Evolutionary conservation across 2,888 invertebrate species (phyloP), one percentile per base, ranked within the genome.

Genomic region (Spilosoma lubricipeda): DNA sequence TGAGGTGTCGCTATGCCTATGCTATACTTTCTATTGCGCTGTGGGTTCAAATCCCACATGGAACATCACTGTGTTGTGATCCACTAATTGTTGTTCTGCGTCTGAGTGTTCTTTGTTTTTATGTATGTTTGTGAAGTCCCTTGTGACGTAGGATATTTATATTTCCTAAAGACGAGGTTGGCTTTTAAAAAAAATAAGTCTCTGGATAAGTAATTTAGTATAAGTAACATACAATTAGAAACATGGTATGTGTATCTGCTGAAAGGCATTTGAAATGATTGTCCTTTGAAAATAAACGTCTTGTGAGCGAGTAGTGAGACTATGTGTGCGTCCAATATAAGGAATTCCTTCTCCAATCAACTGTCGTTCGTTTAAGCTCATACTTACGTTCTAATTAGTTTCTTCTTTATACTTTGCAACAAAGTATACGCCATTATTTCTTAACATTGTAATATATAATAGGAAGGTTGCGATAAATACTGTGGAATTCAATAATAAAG

Each of bases 351-450:
- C 20, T 45, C 52, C 36, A 66, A 39, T 56, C 48, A 39, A 66
- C 66, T 68, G 18, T 63, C 18, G 30, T 30, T 36, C 52, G 30
- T 45, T 59, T 64, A 15, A 70, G 39, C 42, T 13, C 8, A n/a
- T 56, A n/a, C 52, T 56, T 56, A n/a, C 52, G n/a, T 20, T 67
- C 56, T 59, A 59, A 67, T 67, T 72, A 39, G 56, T 59, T 13
- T 56, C 27, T 27, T 59, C 67, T 30, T 9, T 0, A n/a, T 68
- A 67, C 59, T 68, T 72, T 63, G 48, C 63, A 36, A 68, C 36
- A 42, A 20, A 59, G n/a, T 56, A 3, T 66, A 11, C 39, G 23
- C 45, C 8, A 36, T 66, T 3, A 20, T 18, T 36, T 30, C 27
- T 30, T 23, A 36, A 72, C 63, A 59, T 48, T 68, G 67, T 72